Conservation (phyloP, 2,113 vertebrate species). For the Pangasianodon gigas region DNA sequence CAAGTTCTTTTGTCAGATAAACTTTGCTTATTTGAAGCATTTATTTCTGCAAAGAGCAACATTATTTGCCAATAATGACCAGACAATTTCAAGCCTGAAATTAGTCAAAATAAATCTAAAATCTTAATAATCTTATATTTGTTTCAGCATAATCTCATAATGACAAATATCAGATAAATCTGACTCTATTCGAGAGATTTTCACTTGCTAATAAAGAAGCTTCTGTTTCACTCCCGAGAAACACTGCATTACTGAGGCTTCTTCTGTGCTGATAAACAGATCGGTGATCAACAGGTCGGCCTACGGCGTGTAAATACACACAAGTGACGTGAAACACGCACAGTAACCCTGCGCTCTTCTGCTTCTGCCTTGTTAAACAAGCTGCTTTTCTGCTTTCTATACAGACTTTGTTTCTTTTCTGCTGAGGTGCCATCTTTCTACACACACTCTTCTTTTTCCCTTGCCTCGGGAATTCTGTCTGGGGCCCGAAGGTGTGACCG, state of each 20-base stretch:
- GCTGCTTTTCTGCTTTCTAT: not conserved
- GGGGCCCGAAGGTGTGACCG: constrained; percentile 41
- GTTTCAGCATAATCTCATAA: not conserved
- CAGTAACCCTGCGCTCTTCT: not conserved
- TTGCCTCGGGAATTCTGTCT: constrained; percentile 25
- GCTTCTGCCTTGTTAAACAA: not conserved
- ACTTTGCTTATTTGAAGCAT: not conserved
- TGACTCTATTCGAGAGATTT: not conserved
- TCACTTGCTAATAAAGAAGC: constrained; percentile 11
- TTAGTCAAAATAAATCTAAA: not conserved
- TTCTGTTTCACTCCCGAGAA: constrained; percentile 40
- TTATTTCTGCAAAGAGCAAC: not conserved
- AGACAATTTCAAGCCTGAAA: not conserved
- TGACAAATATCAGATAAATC: not conserved
- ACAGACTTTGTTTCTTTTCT: constrained; percentile 45
- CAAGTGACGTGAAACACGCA: constrained; percentile 25
- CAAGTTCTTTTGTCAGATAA: not conserved
- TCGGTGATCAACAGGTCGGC: constrained; percentile 53
- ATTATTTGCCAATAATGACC: not conserved
- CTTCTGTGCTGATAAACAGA: constrained; percentile 46
- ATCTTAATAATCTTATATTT: not conserved
- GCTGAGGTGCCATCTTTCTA: not conserved
- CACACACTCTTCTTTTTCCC: not conserved
- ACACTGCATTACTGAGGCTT: constrained; percentile 33
- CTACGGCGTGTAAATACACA: not conserved